These are phyloP conservation scores for Kuschelorhynchus macadamiae DNA, from an alignment of 2,888 invertebrate genomes.

Conservation along the genomic window DNA sequence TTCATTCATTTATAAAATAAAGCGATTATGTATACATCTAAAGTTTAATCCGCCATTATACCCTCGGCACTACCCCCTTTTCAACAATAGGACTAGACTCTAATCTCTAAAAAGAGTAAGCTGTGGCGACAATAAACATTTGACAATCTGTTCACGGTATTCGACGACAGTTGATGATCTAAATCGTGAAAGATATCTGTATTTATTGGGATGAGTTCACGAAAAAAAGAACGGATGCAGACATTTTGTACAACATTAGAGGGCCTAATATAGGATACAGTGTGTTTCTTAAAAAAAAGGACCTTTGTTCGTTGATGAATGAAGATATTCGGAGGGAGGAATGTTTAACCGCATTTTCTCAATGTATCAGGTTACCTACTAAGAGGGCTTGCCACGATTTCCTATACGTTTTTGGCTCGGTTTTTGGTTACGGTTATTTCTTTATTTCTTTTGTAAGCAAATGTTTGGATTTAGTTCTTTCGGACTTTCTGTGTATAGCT, in stretches of 20 bases:
- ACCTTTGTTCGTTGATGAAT: slow-evolving; percentile 57
- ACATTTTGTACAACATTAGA: slow-evolving; percentile 32
- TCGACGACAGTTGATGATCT: slow-evolving; percentile 28
- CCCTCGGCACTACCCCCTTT: slow-evolving; percentile 33
- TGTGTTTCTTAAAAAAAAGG: slow-evolving; percentile 53
- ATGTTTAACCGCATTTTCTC: slow-evolving; percentile 60
- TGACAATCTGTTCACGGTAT: slow-evolving; percentile 36
- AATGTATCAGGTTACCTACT: slow-evolving; percentile 62
- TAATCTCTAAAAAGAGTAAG: slow-evolving; percentile 32
- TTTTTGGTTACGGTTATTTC: slow-evolving; percentile 14
- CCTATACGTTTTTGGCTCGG: neutral
- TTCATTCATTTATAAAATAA: slow-evolving; percentile 49
- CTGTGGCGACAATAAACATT: slow-evolving; percentile 37
- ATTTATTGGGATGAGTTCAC: slow-evolving; percentile 32
- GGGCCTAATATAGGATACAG: slow-evolving; percentile 30
- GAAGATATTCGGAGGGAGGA: slow-evolving; percentile 55
- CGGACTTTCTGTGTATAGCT: too few species aligned
- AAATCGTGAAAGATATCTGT: slow-evolving; percentile 36
- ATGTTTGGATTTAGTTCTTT: too few species aligned
- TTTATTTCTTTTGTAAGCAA: slow-evolving; percentile 16
- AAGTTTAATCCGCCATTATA: slow-evolving; percentile 58
- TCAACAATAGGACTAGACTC: slow-evolving; percentile 31
- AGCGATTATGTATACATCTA: slow-evolving; percentile 57
- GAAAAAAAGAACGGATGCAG: slow-evolving; percentile 44
- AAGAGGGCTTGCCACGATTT: slow-evolving; percentile 10